A percentile compares a stretch with the other conserved stretches of the same genome.
phyloP scores from a whole-genome alignment of 2,797 vertebrate species.

The Halcyon leucocephala region DNA sequence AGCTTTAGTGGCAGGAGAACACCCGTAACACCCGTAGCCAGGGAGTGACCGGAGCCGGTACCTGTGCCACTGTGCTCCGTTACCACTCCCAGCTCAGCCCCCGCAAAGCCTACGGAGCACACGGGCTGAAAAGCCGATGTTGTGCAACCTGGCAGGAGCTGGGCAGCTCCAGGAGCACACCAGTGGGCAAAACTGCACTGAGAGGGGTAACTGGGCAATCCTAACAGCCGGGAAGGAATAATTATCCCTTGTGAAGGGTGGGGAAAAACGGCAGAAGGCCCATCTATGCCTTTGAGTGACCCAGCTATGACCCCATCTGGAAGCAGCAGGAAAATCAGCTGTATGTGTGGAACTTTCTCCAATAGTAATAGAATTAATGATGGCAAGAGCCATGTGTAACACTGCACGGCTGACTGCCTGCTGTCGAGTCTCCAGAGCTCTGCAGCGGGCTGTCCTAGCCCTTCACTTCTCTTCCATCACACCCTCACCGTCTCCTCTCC shows the following conservation, averaged over 20 bases:
- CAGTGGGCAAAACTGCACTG: background rate
- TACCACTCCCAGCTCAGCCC: background rate
- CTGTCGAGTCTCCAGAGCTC: background rate
- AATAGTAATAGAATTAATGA: background rate
- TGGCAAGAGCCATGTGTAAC: background rate
- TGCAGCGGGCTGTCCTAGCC: background rate
- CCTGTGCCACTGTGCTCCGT: fast-evolving
- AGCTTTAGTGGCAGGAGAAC: background rate
- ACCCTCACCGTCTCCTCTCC: background rate
- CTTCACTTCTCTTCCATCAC: background rate
- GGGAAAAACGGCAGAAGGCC: background rate
- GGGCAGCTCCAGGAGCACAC: background rate
- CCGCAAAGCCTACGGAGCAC: background rate
- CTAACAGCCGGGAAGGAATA: background rate
- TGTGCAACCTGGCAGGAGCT: background rate
- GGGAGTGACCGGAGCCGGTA: background rate
- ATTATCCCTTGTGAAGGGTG: background rate
- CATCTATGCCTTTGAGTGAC: background rate
- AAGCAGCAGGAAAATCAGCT: slow-evolving; percentile 19
- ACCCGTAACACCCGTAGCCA: background rate
- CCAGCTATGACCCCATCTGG: slow-evolving; percentile 11
- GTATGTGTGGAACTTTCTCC: background rate
- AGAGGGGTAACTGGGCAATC: background rate
- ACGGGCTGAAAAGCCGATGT: fast-evolving
- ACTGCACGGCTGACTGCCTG: background rate